A percentile compares a stretch with the other conserved stretches of the same genome.
phyloP scores from a whole-genome alignment of 2,113 vertebrate genomes.

The Hippocampus barbouri region DNA sequence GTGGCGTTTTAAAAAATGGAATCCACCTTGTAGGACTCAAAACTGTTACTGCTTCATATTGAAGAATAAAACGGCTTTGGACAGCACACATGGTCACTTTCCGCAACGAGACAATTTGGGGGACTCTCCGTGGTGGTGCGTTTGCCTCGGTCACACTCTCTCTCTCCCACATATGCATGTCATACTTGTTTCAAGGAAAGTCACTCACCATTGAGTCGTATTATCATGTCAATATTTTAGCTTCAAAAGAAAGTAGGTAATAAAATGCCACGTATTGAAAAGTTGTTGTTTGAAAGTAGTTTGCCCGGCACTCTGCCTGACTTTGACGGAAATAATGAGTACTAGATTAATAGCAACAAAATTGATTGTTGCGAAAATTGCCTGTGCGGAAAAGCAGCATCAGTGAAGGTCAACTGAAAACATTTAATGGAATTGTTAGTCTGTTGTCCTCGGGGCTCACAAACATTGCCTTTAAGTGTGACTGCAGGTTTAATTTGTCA shows the following conservation, averaged over 20 bases:
- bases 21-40: slow-evolving; percentile 55
- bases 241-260: not conserved
- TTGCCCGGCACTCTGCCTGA: not conserved
- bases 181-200: too few relatives aligned
- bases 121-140: slow-evolving; percentile 19
- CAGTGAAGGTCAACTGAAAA: slow-evolving; percentile 65
- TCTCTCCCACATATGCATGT: too few relatives aligned
- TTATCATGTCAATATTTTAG: not conserved
- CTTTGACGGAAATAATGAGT: slow-evolving; percentile 37
- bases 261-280: not conserved
- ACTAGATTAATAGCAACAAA: slow-evolving; percentile 20
- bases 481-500: slow-evolving; percentile 70
- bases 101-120: slow-evolving; percentile 32
- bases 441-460: slow-evolving; percentile 39
- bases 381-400: slow-evolving; percentile 25
- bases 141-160: slow-evolving; percentile 13
- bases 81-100: slow-evolving; percentile 51
- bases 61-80: slow-evolving; percentile 58
- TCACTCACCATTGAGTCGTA: too few relatives aligned
- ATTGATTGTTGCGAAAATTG: slow-evolving; percentile 33
- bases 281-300: not conserved
- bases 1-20: slow-evolving; percentile 46
- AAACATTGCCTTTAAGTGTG: slow-evolving; percentile 49
- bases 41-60: slow-evolving; percentile 44
- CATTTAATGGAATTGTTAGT: slow-evolving; percentile 59